Evolutionary conservation across 1,140 invertebrate genomes (phyloP).

Genomic region (Pemphigus obesinymphae): DNA sequence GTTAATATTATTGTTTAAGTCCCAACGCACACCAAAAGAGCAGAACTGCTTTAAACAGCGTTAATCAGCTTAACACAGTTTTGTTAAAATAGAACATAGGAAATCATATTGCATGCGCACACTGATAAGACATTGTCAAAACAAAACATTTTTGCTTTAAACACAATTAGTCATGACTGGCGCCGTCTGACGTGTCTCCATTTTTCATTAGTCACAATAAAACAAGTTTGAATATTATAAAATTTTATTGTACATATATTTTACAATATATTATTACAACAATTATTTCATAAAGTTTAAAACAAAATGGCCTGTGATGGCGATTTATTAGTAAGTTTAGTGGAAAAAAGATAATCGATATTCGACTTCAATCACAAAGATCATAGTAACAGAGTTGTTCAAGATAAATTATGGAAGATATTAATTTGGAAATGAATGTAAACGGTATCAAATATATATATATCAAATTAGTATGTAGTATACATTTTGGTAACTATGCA

Average conservation of each 20-base stretch:
- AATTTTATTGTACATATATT: background rate
- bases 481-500: background rate
- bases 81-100: too few species aligned
- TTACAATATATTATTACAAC: background rate
- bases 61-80: too few species aligned
- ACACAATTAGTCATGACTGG: background rate
- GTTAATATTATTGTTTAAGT: too few species aligned
- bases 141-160: background rate
- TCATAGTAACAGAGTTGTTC: too few species aligned
- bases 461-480: too few species aligned
- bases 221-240: background rate
- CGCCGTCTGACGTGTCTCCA: background rate
- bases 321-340: background rate
- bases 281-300: background rate
- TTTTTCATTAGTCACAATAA: background rate
- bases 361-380: too few species aligned
- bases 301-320: background rate
- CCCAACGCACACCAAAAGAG: too few species aligned
- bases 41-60: too few species aligned
- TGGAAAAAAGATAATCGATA: background rate
- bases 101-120: background rate
- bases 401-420: too few species aligned
- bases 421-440: too few species aligned
- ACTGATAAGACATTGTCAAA: background rate
- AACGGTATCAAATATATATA: too few species aligned